A percentile compares a stretch with the other conserved stretches of the same genome.
phyloP scores from a whole-genome alignment of 2,113 vertebrate species.

The Tautogolabrus adspersus region DNA sequence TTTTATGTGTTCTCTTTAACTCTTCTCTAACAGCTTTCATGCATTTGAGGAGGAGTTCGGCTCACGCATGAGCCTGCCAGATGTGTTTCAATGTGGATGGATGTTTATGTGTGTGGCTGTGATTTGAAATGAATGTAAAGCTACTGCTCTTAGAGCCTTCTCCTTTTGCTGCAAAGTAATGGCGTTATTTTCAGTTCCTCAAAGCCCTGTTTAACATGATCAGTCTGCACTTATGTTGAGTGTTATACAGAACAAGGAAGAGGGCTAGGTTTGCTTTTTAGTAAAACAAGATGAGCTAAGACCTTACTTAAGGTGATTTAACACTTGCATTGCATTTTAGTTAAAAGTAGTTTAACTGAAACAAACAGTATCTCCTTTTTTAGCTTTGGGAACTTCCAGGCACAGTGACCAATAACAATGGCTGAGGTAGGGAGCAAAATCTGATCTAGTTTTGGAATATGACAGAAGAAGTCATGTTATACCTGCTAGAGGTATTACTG shows the following conservation, averaged over 20 bases:
- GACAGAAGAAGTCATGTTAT: too few relatives aligned
- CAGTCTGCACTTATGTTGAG: constrained; percentile 14
- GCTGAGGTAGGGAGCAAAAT: too few relatives aligned
- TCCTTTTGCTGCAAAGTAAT: constrained; percentile 31
- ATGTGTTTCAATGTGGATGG: constrained; percentile 48
- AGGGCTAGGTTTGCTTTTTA: constrained; percentile 1
- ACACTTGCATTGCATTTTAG: not conserved
- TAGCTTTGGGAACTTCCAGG: not conserved
- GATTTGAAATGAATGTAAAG: constrained; percentile 17
- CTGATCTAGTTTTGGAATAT: too few relatives aligned
- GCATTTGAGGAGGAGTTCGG: constrained; percentile 40
- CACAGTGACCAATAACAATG: not conserved
- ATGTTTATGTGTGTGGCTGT: constrained; percentile 26
- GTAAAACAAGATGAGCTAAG: not conserved
- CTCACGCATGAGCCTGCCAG: constrained; percentile 14
- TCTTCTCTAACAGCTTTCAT: constrained; percentile 42
- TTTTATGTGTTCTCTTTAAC: constrained; percentile 45
- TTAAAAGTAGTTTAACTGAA: constrained; percentile 23
- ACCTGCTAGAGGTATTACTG: too few relatives aligned
- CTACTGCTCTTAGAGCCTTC: constrained; percentile 17
- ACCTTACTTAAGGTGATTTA: not conserved
- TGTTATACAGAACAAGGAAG: constrained; percentile 12
- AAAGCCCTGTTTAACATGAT: constrained; percentile 23
- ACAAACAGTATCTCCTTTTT: not conserved
- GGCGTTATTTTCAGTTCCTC: constrained; percentile 32